phyloP scores from a whole-genome alignment of 2,888 invertebrate species.

The Globia sparganii region DNA sequence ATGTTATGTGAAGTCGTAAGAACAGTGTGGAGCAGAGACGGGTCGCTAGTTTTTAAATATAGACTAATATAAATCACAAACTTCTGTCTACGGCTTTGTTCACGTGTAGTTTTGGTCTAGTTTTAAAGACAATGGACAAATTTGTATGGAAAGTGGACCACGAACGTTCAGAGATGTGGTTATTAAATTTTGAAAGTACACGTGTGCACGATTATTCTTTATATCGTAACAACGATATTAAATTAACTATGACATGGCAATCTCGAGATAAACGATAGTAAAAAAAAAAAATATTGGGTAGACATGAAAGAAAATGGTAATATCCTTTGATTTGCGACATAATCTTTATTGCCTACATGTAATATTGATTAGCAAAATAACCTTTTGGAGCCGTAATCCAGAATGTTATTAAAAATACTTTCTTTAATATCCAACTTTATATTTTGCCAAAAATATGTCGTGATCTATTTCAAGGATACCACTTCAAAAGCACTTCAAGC shows the following conservation, averaged over 20 bases:
- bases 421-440: neutral
- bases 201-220: neutral
- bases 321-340: neutral
- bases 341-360: neutral
- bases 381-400: neutral
- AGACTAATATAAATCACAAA: conserved; percentile 21
- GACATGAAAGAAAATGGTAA: neutral
- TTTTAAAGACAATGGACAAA: neutral
- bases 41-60: conserved; percentile 2
- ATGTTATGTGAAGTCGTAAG: neutral
- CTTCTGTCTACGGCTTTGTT: neutral
- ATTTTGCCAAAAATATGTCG: conserved; percentile 18
- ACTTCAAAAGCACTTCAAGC: conserved; percentile 20
- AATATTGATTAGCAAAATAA: neutral
- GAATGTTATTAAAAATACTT: neutral
- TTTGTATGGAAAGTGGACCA: neutral
- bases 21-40: neutral
- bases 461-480: conserved; percentile 16
- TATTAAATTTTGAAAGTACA: neutral
- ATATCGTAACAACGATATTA: neutral
- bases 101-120: neutral
- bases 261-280: neutral
- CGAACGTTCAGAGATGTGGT: neutral
- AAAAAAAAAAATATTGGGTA: neutral
- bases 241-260: neutral